These are phyloP conservation scores for Aphelinus atriplicis DNA, from an alignment of 1,140 invertebrate species.

Conservation along the genomic window DNA sequence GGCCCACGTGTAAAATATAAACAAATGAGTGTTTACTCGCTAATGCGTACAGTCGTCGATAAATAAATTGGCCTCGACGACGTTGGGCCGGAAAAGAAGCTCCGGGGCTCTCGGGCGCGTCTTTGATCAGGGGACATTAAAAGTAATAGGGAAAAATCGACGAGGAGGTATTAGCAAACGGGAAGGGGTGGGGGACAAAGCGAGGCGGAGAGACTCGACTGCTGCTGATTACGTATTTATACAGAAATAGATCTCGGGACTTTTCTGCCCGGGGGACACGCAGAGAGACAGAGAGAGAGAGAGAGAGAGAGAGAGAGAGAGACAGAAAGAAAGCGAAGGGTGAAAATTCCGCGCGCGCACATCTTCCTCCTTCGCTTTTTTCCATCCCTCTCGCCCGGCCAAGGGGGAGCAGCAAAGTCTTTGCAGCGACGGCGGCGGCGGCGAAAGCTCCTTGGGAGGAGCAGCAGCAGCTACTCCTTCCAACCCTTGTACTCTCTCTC, in stretches of 20 bases:
- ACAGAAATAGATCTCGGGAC: conserved; percentile 52
- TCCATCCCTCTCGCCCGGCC: conserved; percentile 8
- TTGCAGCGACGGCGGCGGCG: no score
- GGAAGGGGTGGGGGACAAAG: conserved; percentile 27
- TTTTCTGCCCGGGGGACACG: neutral
- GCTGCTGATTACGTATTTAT: conserved; percentile 53
- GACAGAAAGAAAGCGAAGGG: conserved; percentile 21
- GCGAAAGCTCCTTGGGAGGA: conserved; percentile 25
- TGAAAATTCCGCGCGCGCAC: conserved; percentile 44
- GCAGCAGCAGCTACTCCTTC: conserved; percentile 38
- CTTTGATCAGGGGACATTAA: conserved; percentile 39
- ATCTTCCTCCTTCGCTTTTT: conserved; percentile 25
- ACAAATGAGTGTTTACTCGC: no score
- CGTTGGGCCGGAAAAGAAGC: conserved; percentile 15
- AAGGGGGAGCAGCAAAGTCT: neutral
- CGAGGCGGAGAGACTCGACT: conserved; percentile 29
- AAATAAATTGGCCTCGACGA: conserved; percentile 21
- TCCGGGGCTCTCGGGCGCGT: conserved; percentile 20
- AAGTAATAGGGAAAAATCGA: conserved; percentile 41
- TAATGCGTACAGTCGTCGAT: neutral
- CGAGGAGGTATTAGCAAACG: conserved; percentile 27
- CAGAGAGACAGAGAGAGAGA: neutral
- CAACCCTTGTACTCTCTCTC: conserved; percentile 1
- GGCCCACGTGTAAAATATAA: no score
- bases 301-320: neutral